Base-by-base conservation (phyloP, 2,888 invertebrate genomes). In the Standfussiana lucernea region DNA sequence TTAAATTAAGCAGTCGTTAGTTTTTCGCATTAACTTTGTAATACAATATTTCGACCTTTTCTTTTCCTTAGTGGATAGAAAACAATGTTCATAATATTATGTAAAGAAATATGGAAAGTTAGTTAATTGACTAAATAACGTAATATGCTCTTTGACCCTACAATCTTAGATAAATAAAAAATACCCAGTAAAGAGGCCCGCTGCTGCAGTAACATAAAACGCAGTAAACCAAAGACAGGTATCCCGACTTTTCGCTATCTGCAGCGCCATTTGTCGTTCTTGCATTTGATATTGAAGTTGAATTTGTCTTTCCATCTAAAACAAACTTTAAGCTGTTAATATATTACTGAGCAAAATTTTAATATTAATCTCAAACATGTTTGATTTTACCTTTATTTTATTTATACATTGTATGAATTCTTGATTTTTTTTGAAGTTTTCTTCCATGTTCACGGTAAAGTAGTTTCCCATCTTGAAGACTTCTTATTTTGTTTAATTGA, bases 251-350 rank as follows among this genome's bases (percentile, higher is more conserved):
- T 97, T 97, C 0, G 98, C 98, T 78, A 98, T 97, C 92, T 98
- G 97, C 94, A 98, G 94, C 0, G 98, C 98, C 93, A 97, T 96
- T 94, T 97, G 97, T 80, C 98, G 96, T 92, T 98, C 98, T 90
- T 98, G 97, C 96, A 98, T 97, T 94, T 98, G 98, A 93, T 98
- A 98, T 93, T 98, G 98, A 97, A 98, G 97, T 91, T 98, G 98
- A 85, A 98, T 97, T 95, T 98, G 98, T 79, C 98, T 96, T 91
- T 98, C 98, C 97, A 98, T 97, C 98, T 98, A 77, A 74, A 91
- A 86, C 24, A 74, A 64, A 64, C 18, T 24, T n/a, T 53, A 11
- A 37, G 18, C 32, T 8, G 18, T 61, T 56, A n/a, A 42, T 61
- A 47, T 69, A 35, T 42, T 24, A 61, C 18, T n/a, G 59, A 53